Conservation (phyloP, 1,140 invertebrate genomes). For the Bombus confusus region DNA sequence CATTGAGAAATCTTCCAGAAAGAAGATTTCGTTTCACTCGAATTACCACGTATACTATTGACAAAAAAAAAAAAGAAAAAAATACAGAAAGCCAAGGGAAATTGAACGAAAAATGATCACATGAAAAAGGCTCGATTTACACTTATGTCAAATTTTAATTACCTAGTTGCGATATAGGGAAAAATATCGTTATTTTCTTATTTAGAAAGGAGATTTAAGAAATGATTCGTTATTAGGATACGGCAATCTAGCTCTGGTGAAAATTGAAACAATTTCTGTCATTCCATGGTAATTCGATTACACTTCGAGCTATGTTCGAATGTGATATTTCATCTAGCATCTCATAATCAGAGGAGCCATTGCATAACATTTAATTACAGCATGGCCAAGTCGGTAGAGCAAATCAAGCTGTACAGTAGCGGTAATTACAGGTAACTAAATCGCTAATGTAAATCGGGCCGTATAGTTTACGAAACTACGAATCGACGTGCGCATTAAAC, state of each 20-base stretch:
- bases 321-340: not conserved
- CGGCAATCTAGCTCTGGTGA: not conserved
- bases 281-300: not conserved
- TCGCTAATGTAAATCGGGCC: conserved; percentile 11
- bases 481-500: not conserved
- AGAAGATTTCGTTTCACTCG: conserved; percentile 7
- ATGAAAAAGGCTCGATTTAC: not conserved
- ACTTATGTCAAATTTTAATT: not conserved
- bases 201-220: not conserved
- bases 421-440: not conserved
- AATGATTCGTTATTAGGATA: not conserved
- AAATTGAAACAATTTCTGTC: not conserved
- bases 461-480: not conserved
- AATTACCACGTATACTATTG: not conserved
- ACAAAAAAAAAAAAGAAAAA: not conserved
- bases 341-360: not conserved
- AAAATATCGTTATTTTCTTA: not conserved
- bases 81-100: too few relatives aligned
- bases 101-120: not conserved
- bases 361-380: conserved; percentile 12
- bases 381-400: not conserved
- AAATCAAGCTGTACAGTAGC: not conserved
- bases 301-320: not conserved
- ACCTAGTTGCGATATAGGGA: not conserved
- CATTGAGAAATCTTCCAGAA: not conserved